A percentile compares a stretch with the other conserved stretches of the same genome.
These are phyloP conservation scores for Orthonychiurus folsomi DNA, from an alignment of 2,888 invertebrate genomes.

Conservation along the genomic window DNA sequence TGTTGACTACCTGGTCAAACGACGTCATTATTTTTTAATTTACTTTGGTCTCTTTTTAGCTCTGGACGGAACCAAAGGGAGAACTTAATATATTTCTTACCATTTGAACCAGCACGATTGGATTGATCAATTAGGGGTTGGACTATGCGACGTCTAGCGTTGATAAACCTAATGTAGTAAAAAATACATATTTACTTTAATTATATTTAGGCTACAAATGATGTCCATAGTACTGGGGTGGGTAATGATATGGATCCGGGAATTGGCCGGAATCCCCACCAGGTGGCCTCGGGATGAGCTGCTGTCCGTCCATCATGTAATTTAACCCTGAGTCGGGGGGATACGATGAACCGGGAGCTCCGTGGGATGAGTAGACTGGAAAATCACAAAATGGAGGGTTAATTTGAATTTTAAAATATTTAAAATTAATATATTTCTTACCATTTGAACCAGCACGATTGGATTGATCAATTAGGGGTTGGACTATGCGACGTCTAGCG, in stretches of 20 bases:
- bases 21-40: too few relatives aligned
- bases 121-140: slow-evolving; percentile 99
- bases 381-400: not conserved
- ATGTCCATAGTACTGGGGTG: slow-evolving; percentile 87
- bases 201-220: slow-evolving; percentile 64
- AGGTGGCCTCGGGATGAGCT: slow-evolving; percentile 93
- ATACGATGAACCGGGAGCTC: slow-evolving; percentile 64
- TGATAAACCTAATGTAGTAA: slow-evolving; percentile 90
- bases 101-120: slow-evolving; percentile 80
- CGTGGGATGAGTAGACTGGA: slow-evolving; percentile 49
- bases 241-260: slow-evolving; percentile 71
- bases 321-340: slow-evolving; percentile 55
- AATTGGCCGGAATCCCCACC: slow-evolving; percentile 69
- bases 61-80: too few relatives aligned
- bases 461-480: slow-evolving; percentile 99
- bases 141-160: slow-evolving; percentile 98
- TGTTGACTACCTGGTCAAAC: too few relatives aligned
- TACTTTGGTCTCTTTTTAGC: too few relatives aligned
- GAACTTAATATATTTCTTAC: too few relatives aligned
- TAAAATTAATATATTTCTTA: too few relatives aligned
- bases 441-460: slow-evolving; percentile 79
- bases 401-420: too few relatives aligned
- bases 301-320: slow-evolving; percentile 91
- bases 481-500: slow-evolving; percentile 98
- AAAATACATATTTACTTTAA: slow-evolving; percentile 3